These are phyloP conservation scores for Echinometra lucunter DNA, from an alignment of 53 echinoderm and acorn worm genomes.

Conservation along the genomic window DNA sequence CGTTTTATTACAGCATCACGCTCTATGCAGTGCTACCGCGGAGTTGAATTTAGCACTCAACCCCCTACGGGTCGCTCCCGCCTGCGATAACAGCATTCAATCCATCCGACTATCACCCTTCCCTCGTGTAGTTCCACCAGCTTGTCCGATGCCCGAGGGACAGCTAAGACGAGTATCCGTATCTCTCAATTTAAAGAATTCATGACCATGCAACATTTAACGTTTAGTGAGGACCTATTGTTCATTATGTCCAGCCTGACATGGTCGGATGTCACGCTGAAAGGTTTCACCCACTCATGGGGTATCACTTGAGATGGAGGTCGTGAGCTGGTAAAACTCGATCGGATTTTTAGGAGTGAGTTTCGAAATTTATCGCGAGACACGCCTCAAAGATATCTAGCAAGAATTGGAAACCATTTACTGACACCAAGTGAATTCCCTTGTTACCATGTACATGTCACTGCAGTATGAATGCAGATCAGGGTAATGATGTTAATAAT, in stretches of 20 bases:
- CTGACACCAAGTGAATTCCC: not conserved
- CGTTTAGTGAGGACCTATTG: conserved; percentile 21
- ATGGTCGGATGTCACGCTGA: conserved; percentile 51
- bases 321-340: conserved; percentile 45
- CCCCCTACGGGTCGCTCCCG: conserved; percentile 1
- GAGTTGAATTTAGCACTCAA: conserved; percentile 32
- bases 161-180: conserved; percentile 24
- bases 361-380: conserved; percentile 1
- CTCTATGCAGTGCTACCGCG: conserved; percentile 24
- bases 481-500: not conserved
- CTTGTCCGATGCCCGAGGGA: not conserved
- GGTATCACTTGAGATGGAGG: conserved; percentile 30
- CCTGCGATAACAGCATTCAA: conserved; percentile 37
- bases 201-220: conserved; percentile 61
- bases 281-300: not conserved
- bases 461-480: not conserved
- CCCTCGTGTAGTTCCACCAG: not conserved
- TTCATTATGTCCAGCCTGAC: conserved; percentile 20
- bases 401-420: not conserved
- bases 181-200: conserved; percentile 48
- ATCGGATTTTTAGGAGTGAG: not conserved
- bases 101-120: conserved; percentile 29
- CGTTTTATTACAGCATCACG: conserved; percentile 46
- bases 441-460: not conserved
- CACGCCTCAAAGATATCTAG: not conserved